Base-by-base conservation (phyloP, 1,140 invertebrate genomes). In the Scaptomyza graminum region DNA sequence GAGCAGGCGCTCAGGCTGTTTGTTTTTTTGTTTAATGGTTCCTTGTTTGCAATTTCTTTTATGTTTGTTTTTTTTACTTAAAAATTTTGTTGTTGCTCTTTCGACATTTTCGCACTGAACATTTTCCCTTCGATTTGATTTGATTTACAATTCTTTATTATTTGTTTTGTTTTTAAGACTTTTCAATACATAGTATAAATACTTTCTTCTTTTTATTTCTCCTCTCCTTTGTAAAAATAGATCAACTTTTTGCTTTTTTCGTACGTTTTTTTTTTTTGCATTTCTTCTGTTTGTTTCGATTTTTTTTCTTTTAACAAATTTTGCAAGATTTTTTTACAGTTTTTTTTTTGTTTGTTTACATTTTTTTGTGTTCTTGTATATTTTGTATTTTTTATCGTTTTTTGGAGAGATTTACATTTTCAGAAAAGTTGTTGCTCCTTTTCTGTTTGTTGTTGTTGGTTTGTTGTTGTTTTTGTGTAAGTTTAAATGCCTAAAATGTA, bases 401-500 rank as follows among this genome's bases (percentile, higher is more conserved):
- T 57, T 76, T 88, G 83, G 84, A 87, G 83, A 87, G 83, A 87
- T 87, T 22, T 87, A 76, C 83, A 83, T 69, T 88, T 88, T 88
- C 28, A 65, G 83, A 88, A 87, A 88, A 70, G 72, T 79, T 76
- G 49, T 75, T 75, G 67, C 68, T 75, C 50, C 63, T 69, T 72
- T 70, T 63, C 78, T 79, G 68, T 64, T 71, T 75, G 60, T 71
- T 71, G 64, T 77, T 83, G 54, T 78, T 77, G 76, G 73, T 84
- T 76, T 84, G 51, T 76, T 56, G 61, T 83, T 85, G 64, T 64
- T 76, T 79, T 22, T 22, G 18, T 22, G 71, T 85, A 65, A 64
- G 62, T 82, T 79, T 87, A 87, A 87, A 87, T 87, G 79, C 83
- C 83, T 87, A 87, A 79, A 87, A 73, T 79, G 63, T 88, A 87